Evolutionary conservation across 2,797 vertebrate genomes (phyloP), one percentile per base, ranked within the genome.

Genomic region (Acanthurus leucopareius): DNA sequence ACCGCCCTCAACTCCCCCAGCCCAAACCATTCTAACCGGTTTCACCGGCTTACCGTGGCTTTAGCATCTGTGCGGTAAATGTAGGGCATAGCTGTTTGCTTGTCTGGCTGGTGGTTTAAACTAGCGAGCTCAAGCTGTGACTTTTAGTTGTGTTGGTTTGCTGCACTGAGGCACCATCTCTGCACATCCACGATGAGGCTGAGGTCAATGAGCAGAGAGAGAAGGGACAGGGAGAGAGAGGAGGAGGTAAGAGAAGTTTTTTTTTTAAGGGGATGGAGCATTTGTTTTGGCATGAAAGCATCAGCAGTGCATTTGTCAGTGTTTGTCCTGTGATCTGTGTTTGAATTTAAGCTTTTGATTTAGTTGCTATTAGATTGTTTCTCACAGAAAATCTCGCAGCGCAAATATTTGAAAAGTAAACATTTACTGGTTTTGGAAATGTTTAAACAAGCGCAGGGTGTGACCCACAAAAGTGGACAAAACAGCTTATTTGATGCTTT

Each of bases 61-160:
- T 94, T 92, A 89, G 90, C 93, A 91, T 94, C 91, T 94, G 93
- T 84, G 86, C 86, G 10, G 83, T 78, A 88, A 84, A 91, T 93
- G 78, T 90, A 93, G 90, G 91, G 73, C 91, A 89, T 84, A 48
- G 89, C 80, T 75, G 82, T 88, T 86, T 80, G 80, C 80, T 68
- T 53, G 83, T 86, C 80, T 73, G 89, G 59, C 69, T 4, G 40
- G 47, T 81, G 77, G 32, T 90, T 89, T 91, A 90, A 88, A 91
- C 58, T 66, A 78, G 68, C 25, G 17, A 69, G 58, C 44, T 61
- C 54, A 52, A 82, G 75, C 87, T 40, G 74, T 22, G 74, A 52
- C 59, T 74, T 69, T 84, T 62, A 89, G 85, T 92, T 38, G 80
- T 17, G 77, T 58, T 54, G 59, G 49, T 82, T 47, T 17, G 48